Evolutionary conservation across 2,113 vertebrate genomes (phyloP), one percentile per base, ranked within the genome.

Genomic region (Macrotus californicus): DNA sequence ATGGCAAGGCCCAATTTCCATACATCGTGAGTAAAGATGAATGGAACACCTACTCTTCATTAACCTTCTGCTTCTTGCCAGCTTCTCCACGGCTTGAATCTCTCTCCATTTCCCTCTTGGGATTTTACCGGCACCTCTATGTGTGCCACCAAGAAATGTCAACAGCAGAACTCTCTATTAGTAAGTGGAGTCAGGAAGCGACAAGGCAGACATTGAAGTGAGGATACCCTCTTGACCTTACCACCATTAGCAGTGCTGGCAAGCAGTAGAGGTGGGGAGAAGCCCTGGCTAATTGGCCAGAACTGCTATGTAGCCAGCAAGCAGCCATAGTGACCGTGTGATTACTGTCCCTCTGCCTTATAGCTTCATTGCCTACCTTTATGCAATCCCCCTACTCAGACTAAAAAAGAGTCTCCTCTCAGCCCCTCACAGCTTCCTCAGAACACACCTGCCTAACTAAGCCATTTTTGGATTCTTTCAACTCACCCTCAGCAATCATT

Each of bases 181-280:
- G 36, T 36, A n/a, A 46, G 59, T 7, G 12, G 29, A 64, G 59
- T n/a, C 26, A 15, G 88, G 59, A 21, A 3, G 5, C 75, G 94
- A 89, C 21, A 70, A 84, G 83, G 79, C 14, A 19, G 91, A 64
- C 24, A 19, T 9, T 34, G 48, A 86, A 86, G 36, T 16, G 34
- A 64, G 41, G 21, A 19, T 31, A 18, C 89, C 36, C 26, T 89
- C 81, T 56, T 70, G 93, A 96, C 96, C 92, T 89, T 48, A 46
- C 43, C 43, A 2, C 75, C 73, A 80, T 93, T 91, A 95, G 91
- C 67, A 61, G 88, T 0, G 0, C 84, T 2, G 48, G 36, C 12
- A 22, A 91, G 64, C 43, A 0, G 4, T 41, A 59, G 67, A 64
- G 43, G 24, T 6, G 16, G 66, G 9, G 64, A n/a, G 50, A 84